phyloP scores from a whole-genome alignment of 2,888 invertebrate species.

The Sinhomidia bicolor region DNA sequence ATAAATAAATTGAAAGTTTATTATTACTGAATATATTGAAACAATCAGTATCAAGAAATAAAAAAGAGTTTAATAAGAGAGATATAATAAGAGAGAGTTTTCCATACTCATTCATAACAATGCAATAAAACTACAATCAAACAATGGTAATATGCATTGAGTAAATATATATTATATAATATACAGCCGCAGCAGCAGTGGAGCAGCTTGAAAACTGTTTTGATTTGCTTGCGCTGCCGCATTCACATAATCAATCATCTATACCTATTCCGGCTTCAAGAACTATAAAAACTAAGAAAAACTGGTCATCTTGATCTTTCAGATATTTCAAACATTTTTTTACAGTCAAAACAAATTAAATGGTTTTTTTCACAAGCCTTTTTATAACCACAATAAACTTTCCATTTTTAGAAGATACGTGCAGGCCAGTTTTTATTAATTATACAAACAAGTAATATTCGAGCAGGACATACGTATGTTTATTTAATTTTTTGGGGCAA shows the following conservation, averaged over 20 bases:
- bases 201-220: not conserved
- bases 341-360: not conserved
- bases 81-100: not conserved
- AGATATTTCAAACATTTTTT: not conserved
- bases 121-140: constrained; percentile 19
- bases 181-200: not conserved
- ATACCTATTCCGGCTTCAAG: not conserved
- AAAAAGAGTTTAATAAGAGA: constrained; percentile 21
- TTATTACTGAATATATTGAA: not conserved
- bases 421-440: constrained; percentile 41
- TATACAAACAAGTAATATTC: constrained; percentile 21
- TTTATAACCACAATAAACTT: constrained; percentile 18
- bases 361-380: constrained; percentile 29
- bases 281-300: too few species aligned
- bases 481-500: too few species aligned
- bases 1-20: not conserved
- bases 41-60: not conserved
- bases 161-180: too few species aligned
- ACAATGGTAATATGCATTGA: constrained; percentile 20
- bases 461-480: constrained; percentile 36
- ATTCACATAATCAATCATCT: not conserved
- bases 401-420: constrained; percentile 41
- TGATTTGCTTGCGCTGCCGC: constrained; percentile 21
- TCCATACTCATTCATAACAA: not conserved
- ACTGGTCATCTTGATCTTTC: not conserved